Evolutionary conservation across 1,140 invertebrate species (phyloP), one percentile per base, ranked within the genome.

Genomic region (Euura saliciscinereae): DNA sequence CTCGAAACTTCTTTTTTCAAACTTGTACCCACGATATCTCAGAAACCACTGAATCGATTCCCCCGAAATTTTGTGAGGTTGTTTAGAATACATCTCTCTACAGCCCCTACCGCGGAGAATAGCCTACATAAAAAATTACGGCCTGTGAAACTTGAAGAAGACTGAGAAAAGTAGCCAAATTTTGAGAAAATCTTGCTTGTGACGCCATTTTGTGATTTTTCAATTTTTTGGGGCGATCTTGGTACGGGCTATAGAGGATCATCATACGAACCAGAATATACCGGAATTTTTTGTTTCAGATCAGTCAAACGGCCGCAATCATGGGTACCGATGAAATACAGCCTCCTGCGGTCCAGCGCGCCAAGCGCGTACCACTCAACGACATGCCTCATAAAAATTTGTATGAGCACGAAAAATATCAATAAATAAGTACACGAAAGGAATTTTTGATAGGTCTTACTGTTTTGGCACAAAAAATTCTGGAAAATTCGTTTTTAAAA

Each of bases 21-120:
- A 67, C 66, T 67, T 67, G 66, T 67, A 8, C 66, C 10, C 66
- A 67, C 28, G 28, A 28, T 28, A 28, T 28, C 28, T 28, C 28
- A 28, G 28, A 28, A 28, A 28, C 28, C 46, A 51, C 46, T 51
- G 46, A 51, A 51, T 51, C 66, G 66, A 66, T 66, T 66, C 66
- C 8, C 43, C 66, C 2, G 28, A 3, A 66, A 8, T 66, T 66
- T 66, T 66, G 8, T 2, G 8, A 13, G 28, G 66, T 28, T 28
- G 28, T 28, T 28, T 1, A n/a, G n/a, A n/a, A 28, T 28, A 28
- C 28, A 28, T 28, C 1, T 66, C 6, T 7, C 66, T 66, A 66
- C 43, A 66, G 66, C 66, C 28, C 66, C 66, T 67, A 67, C 66
- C 8, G 43, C 66, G 66, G 66, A 67, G 4, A 67, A 67, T 43